These are phyloP conservation scores for Luffia ferchaultella DNA, from an alignment of 2,888 invertebrate genomes.

Conservation along the genomic window DNA sequence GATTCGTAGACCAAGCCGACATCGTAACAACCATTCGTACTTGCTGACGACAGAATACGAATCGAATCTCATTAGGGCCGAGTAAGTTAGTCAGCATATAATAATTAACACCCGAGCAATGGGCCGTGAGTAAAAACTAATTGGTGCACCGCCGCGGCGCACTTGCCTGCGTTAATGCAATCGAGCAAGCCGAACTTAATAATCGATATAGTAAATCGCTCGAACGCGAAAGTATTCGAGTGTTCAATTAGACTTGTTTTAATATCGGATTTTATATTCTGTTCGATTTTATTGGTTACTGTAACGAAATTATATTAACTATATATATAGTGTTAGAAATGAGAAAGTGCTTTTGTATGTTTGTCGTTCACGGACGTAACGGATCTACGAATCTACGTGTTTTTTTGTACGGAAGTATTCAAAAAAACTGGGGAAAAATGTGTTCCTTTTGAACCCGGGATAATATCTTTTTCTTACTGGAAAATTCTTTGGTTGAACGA, in stretches of 20 bases:
- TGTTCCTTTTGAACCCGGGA: no score
- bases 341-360: no score
- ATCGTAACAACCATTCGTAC: no score
- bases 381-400: no score
- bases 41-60: conserved; percentile 45
- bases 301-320: no score
- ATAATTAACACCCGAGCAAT: conserved; percentile 64
- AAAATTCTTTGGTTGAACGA: no score
- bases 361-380: no score
- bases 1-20: no score
- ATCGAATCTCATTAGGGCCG: not conserved
- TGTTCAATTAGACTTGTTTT: not conserved
- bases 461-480: no score
- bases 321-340: no score
- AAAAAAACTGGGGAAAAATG: no score
- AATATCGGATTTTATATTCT: not conserved
- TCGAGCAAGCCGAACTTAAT: not conserved
- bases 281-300: not conserved
- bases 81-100: conserved; percentile 52
- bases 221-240: not conserved
- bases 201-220: not conserved
- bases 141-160: conserved; percentile 28
- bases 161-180: not conserved
- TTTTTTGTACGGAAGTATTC: no score
- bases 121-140: conserved; percentile 64